Base-by-base conservation (phyloP, 2,797 vertebrate genomes). In the Rhinophrynus dorsalis region DNA sequence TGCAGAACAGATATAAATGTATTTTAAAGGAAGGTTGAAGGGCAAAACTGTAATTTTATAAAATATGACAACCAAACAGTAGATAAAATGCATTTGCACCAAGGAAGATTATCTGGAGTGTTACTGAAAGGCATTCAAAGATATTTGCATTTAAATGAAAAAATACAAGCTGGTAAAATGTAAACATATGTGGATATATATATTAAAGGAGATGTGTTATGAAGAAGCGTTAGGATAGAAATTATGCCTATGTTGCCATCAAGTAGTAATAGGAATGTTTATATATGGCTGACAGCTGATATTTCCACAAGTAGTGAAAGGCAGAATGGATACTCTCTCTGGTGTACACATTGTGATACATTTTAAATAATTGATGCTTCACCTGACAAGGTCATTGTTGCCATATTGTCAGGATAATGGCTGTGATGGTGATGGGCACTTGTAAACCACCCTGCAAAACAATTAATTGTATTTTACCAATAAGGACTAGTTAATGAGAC, bases 81-180 rank as follows among this genome's bases (percentile, higher is more conserved):
- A 50, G 21, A 67, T 67, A 60, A 60, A 73, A 73, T 60, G 47
- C 60, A 35, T 59, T 59, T 38, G 17, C 5, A 40, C 27, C 29
- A 64, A 44, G 52, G 35, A 26, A 33, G 33, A 42, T 17, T 50
- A 73, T 66, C 60, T 66, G 56, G 42, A 12, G 11, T 6, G 38
- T 52, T 54, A 60, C 60, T 27, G 60, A 66, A 38, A 23, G 3
- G 6, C 15, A 42, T 45, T 58, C 50, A 51, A 27, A 3, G 11
- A 35, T 38, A 73, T 73, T 73, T 73, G 70, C 70, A 73, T 73
- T 60, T 73, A 67, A 73, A 73, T 73, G 29, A 67, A 66, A 73
- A 27, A 54, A 54, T 67, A 23, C 47, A 67, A 27, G 47, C 47
- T 45, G 38, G 40, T 59, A 45, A 59, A 73, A 73, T 73, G 62